Evolutionary conservation across 2,797 vertebrate genomes (phyloP), one percentile per base, ranked within the genome.

Genomic region (Gambelia wislizenii): DNA sequence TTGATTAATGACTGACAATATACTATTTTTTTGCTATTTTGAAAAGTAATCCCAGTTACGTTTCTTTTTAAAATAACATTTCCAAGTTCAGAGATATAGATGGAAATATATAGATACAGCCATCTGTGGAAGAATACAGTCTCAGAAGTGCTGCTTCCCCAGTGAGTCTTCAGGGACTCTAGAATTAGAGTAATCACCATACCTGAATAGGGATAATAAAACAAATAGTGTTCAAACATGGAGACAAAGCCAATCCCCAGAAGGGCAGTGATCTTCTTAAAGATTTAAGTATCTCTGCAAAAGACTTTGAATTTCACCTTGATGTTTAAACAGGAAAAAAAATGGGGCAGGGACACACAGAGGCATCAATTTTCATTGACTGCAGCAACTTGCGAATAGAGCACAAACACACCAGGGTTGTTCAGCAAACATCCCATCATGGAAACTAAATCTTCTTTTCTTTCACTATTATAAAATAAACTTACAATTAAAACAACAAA

Each of bases 251-350:
- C 88, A 93, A 92, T 92, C 89, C 95, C 94, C 96, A 84, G 89
- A 95, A 95, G 94, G 93, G 70, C 86, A 89, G 76, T 93, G 95
- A 93, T 96, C 92, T 94, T 92, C 91, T 94, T 91, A 95, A 95
- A 95, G 91, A 96, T 93, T 94, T 94, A 89, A 91, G 91, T 88
- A 92, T 91, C 92, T 95, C 90, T 94, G 93, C 86, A 88, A 86
- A 94, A 96, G 94, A 87, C 93, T 97, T 96, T 96, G 95, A 96
- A 94, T 96, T 97, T 96, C 94, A 96, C 94, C 96, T 96, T 96
- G 93, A 96, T 94, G 92, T 94, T 95, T 92, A 95, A 96, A 96
- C 92, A 93, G 96, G 95, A 90, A 91, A 93, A 91, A 85, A 77
- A 89, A 94, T 89, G 4, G 95, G 94, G 94, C 59, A 61, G 12